Evolutionary conservation across 2,888 invertebrate genomes (phyloP).

Genomic region (Kuschelorhynchus macadamiae): DNA sequence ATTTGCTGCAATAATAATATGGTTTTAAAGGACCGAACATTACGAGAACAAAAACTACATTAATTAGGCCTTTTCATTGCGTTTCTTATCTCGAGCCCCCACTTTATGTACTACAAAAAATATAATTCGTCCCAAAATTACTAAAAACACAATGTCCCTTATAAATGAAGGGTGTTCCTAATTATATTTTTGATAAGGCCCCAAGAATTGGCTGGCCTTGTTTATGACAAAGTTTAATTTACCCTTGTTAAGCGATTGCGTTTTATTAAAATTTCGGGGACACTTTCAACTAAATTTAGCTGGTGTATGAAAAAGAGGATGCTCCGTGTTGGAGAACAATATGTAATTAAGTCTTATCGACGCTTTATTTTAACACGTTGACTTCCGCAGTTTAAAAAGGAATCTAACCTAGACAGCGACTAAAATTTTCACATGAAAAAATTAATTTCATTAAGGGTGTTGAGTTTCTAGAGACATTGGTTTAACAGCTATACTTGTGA

Average conservation of each 20-base stretch:
- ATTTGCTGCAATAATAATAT: no score
- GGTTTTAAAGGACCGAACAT: no score
- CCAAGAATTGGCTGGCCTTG: constrained; percentile 18
- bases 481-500: no score
- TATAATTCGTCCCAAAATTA: constrained; percentile 21
- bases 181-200: constrained; percentile 34
- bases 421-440: no score
- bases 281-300: constrained; percentile 16
- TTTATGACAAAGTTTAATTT: constrained; percentile 24
- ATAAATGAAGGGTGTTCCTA: constrained; percentile 24
- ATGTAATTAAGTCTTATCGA: no score
- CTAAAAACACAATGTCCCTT: constrained; percentile 32
- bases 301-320: not conserved
- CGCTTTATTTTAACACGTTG: no score
- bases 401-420: no score
- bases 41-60: no score
- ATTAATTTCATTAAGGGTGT: no score
- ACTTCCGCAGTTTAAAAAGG: no score
- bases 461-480: no score
- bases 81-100: not conserved
- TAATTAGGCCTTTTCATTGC: not conserved
- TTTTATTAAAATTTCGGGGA: constrained; percentile 3
- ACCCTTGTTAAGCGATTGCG: constrained; percentile 23
- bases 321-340: not conserved
- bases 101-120: constrained; percentile 15